These are phyloP conservation scores for Chloropsis hardwickii DNA, from an alignment of 2,113 vertebrate genomes.

Conservation along the genomic window DNA sequence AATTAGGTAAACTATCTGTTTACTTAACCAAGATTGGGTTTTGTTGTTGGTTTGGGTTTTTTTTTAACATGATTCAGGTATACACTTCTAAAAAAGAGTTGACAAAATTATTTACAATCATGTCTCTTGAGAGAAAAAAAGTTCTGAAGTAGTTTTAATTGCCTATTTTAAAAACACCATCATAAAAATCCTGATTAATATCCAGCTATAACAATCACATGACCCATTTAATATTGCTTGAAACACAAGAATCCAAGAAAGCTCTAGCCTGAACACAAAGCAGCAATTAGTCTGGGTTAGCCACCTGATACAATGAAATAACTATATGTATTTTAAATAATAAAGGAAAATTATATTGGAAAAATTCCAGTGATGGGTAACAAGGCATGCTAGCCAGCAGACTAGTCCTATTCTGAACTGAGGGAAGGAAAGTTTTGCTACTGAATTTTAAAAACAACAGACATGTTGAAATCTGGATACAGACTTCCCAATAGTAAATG, in stretches of 20 bases:
- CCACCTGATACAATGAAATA: not conserved
- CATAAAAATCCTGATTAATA: slow-evolving; percentile 12
- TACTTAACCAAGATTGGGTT: slow-evolving; percentile 14
- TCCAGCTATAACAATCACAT: not conserved
- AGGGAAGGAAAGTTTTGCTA: not conserved
- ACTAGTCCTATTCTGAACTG: not conserved
- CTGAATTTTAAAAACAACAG: not conserved
- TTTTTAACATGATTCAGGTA: not conserved
- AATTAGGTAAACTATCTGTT: slow-evolving; percentile 71
- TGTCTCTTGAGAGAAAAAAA: not conserved
- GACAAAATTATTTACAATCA: slow-evolving; percentile 34
- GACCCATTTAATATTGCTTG: not conserved
- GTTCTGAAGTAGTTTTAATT: not conserved
- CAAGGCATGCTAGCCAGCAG: not conserved
- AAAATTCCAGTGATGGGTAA: not conserved
- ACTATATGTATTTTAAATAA: slow-evolving; percentile 26
- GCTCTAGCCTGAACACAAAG: not conserved
- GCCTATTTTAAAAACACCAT: not conserved
- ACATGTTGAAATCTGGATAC: not conserved
- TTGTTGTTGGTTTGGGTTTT: not conserved
- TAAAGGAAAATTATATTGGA: not conserved
- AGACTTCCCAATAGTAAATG: not conserved
- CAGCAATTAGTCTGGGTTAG: slow-evolving; percentile 44
- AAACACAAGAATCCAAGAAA: slow-evolving; percentile 16
- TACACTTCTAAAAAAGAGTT: slow-evolving; percentile 2